These are phyloP conservation scores for Nothobranchius furzeri DNA, from an alignment of 2,113 vertebrate genomes.

Conservation along the genomic window DNA sequence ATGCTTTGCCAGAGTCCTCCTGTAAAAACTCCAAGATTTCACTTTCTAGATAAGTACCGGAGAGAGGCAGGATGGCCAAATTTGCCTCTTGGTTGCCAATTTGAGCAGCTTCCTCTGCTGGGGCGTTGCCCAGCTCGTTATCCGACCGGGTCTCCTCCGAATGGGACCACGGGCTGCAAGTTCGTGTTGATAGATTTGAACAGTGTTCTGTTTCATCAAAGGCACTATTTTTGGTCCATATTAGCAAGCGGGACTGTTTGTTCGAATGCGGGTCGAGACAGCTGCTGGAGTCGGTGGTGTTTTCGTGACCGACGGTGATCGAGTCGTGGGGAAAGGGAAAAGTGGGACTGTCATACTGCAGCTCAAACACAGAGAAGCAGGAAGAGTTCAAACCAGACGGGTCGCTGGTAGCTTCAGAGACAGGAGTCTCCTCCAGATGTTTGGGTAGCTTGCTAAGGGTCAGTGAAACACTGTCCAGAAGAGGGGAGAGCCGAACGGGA, in stretches of 20 bases:
- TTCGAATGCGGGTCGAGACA: conserved; percentile 91
- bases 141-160: conserved; percentile 98
- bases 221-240: conserved; percentile 99
- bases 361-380: conserved; percentile 98
- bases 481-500: conserved; percentile 88
- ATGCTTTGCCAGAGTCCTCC: conserved; percentile 82
- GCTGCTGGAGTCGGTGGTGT: conserved; percentile 91
- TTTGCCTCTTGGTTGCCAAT: conserved; percentile 88
- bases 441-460: conserved; percentile 85
- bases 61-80: conserved; percentile 89
- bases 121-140: conserved; percentile 89
- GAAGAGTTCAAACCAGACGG: conserved; percentile 87
- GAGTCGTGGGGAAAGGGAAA: conserved; percentile 93
- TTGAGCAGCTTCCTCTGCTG: conserved; percentile 87
- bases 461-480: conserved; percentile 87
- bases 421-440: conserved; percentile 83
- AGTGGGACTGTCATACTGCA: conserved; percentile 96
- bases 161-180: conserved; percentile 99
- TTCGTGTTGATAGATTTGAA: conserved; percentile 98
- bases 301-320: conserved; percentile 84
- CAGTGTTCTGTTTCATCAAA: conserved; percentile 99
- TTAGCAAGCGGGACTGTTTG: conserved; percentile 98
- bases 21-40: conserved; percentile 94
- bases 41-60: conserved; percentile 90
- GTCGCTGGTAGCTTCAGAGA: conserved; percentile 88